Percentiles rank a stretch among this genome's conserved stretches.
These are phyloP conservation scores for Strix aluco DNA, from an alignment of 2,113 vertebrate genomes.

Conservation along the genomic window DNA sequence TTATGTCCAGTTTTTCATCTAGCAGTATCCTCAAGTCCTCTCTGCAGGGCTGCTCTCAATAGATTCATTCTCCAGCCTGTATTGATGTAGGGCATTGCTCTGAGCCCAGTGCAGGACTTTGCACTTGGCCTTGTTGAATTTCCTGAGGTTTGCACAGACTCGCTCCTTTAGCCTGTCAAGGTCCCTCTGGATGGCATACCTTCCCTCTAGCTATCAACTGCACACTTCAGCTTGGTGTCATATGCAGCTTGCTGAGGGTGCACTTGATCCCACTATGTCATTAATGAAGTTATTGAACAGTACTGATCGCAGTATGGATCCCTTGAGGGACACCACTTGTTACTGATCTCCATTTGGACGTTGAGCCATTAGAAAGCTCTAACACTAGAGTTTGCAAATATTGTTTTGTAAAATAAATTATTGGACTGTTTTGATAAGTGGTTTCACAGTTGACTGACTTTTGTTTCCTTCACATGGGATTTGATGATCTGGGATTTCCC, in stretches of 20 bases:
- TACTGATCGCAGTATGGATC: fast-evolving
- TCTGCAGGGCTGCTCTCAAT: too few species aligned
- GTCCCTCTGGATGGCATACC: not conserved
- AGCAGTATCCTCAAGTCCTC: too few species aligned
- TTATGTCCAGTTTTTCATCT: not conserved
- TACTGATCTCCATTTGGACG: not conserved
- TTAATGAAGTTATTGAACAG: not conserved
- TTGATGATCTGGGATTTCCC: not conserved
- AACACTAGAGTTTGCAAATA: not conserved
- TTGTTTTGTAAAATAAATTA: not conserved
- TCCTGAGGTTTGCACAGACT: not conserved
- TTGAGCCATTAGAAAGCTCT: not conserved
- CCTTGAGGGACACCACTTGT: not conserved
- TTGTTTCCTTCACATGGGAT: not conserved
- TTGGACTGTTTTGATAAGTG: not conserved
- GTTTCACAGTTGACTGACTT: not conserved
- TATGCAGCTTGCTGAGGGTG: not conserved
- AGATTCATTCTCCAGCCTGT: not conserved
- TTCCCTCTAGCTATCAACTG: not conserved
- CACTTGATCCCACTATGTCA: fast-evolving
- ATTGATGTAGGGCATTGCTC: not conserved
- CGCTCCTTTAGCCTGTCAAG: not conserved
- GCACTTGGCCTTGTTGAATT: not conserved
- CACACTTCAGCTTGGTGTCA: not conserved
- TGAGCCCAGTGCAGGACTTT: not conserved